Evolutionary conservation across 1,140 invertebrate genomes (phyloP).

Genomic region (Oryctes rhinoceros): DNA sequence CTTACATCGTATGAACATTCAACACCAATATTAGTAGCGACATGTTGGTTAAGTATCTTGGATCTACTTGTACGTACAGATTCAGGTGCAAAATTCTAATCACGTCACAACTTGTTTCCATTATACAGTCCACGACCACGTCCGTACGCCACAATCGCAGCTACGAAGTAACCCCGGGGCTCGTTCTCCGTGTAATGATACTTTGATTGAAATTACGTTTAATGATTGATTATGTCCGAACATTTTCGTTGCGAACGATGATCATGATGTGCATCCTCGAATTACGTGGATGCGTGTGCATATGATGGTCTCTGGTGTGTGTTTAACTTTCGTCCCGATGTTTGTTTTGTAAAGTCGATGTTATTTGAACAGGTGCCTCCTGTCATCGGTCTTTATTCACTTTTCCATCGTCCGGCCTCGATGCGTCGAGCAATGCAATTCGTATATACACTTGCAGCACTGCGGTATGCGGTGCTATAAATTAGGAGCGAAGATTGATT

Average conservation of each 20-base stretch:
- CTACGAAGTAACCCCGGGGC: neutral
- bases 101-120: neutral
- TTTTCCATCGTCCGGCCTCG: neutral
- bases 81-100: too few relatives aligned
- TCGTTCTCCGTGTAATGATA: conserved; percentile 18
- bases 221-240: conserved; percentile 41
- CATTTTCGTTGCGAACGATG: conserved; percentile 12
- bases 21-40: too few relatives aligned
- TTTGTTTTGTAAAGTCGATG: conserved; percentile 33
- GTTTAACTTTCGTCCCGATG: conserved; percentile 14
- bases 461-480: neutral
- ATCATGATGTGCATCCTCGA: neutral
- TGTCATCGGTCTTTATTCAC: neutral
- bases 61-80: too few relatives aligned
- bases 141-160: neutral
- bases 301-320: neutral
- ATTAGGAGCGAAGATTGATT: neutral
- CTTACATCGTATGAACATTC: too few relatives aligned
- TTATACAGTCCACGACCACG: neutral
- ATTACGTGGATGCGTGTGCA: conserved; percentile 8
- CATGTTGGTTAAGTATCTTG: too few relatives aligned
- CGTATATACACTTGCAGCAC: neutral
- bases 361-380: conserved; percentile 23
- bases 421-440: conserved; percentile 12
- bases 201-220: conserved; percentile 40